Evolutionary conservation across 2,888 invertebrate species (phyloP).

Genomic region (Apamea epomidion): DNA sequence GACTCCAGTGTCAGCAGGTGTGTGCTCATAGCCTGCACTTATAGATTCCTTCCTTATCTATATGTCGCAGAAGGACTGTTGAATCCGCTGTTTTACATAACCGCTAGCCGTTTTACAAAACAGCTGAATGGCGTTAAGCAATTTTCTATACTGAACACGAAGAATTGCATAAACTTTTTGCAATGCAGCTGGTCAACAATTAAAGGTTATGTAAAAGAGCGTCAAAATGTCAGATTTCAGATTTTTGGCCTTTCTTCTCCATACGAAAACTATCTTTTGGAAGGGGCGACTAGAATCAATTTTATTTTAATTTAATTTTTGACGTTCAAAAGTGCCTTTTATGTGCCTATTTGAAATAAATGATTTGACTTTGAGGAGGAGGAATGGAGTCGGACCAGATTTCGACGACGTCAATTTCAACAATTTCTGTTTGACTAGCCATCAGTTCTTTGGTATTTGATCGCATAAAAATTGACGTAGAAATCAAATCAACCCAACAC

Average conservation of each 20-base stretch:
- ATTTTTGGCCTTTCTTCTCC: not conserved
- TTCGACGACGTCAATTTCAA: not conserved
- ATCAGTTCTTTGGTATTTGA: not conserved
- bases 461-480: too few species aligned
- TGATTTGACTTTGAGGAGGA: too few species aligned
- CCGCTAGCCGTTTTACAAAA: not conserved
- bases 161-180: too few species aligned
- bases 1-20: slow-evolving; percentile 75
- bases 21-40: not conserved
- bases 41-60: not conserved
- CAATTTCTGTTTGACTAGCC: too few species aligned
- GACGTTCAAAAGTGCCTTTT: too few species aligned
- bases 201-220: too few species aligned
- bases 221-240: too few species aligned
- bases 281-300: too few species aligned
- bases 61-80: not conserved
- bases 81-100: not conserved
- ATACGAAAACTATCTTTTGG: too few species aligned
- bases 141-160: not conserved
- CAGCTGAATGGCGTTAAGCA: not conserved
- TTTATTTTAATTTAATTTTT: too few species aligned
- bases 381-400: not conserved
- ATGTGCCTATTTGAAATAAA: too few species aligned
- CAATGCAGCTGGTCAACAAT: too few species aligned
- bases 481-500: not conserved